phyloP scores from a whole-genome alignment of 2,888 invertebrate genomes.

The Agrenia bidenticulata region DNA sequence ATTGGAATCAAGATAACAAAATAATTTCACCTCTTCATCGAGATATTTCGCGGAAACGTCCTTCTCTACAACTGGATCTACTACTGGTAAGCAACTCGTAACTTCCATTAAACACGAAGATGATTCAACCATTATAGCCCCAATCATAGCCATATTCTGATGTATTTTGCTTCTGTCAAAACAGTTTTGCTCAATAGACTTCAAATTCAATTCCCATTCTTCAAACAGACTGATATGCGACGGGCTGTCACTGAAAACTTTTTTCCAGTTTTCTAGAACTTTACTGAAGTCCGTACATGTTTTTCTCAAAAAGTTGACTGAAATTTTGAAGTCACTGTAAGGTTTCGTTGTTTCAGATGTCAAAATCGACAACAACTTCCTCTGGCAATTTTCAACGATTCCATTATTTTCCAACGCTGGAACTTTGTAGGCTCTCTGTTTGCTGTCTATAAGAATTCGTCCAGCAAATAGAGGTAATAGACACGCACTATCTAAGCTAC shows the following conservation, averaged over 20 bases:
- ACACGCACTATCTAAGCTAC: slow-evolving; percentile 23
- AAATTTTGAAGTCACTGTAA: not conserved
- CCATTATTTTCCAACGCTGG: slow-evolving; percentile 9
- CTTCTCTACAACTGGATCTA: slow-evolving; percentile 82
- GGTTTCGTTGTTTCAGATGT: not conserved
- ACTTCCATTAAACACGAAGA: slow-evolving; percentile 47
- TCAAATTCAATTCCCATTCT: slow-evolving; percentile 19
- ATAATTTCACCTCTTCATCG: slow-evolving; percentile 65
- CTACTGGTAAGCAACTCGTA: slow-evolving; percentile 62
- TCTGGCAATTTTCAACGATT: not conserved
- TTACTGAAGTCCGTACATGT: not conserved
- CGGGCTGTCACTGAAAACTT: slow-evolving; percentile 13
- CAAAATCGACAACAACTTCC: not conserved
- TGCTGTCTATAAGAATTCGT: slow-evolving; percentile 39
- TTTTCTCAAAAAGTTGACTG: not conserved
- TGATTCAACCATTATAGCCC: slow-evolving; percentile 33
- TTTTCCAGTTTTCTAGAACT: slow-evolving; percentile 25
- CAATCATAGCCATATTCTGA: slow-evolving; percentile 28
- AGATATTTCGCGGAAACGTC: slow-evolving; percentile 70
- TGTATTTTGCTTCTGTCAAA: not conserved
- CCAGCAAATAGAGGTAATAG: slow-evolving; percentile 41
- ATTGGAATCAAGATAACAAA: too few relatives aligned
- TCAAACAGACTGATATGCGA: not conserved
- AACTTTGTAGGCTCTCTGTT: not conserved
- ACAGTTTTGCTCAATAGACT: slow-evolving; percentile 16